Conservation (phyloP, 1,140 invertebrate genomes). For the Scaptomyza montana region DNA sequence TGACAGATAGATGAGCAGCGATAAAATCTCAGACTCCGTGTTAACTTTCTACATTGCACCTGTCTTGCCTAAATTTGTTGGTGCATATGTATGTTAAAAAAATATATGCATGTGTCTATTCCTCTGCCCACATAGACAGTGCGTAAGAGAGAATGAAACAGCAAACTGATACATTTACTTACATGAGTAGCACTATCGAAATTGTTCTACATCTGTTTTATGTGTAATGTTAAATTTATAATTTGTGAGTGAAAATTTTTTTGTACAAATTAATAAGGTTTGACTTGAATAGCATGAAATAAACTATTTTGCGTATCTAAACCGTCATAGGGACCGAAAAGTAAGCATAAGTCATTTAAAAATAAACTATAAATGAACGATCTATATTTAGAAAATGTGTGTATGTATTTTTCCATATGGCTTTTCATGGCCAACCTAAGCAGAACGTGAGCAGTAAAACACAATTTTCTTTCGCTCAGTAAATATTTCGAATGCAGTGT, state of each 20-base stretch:
- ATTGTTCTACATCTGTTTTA: too few relatives aligned
- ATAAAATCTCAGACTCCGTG: not conserved
- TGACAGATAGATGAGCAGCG: not conserved
- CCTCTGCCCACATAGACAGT: too few relatives aligned
- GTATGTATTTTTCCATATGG: conserved; percentile 1
- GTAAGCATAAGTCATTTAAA: conserved; percentile 36
- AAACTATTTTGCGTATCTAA: conserved; percentile 24
- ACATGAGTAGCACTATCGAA: too few relatives aligned
- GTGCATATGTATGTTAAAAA: conserved; percentile 2
- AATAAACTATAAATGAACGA: conserved; percentile 25
- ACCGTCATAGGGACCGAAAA: conserved; percentile 42
- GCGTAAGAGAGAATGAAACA: too few relatives aligned
- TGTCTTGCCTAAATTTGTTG: conserved; percentile 33
- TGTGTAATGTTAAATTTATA: too few relatives aligned
- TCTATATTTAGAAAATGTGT: conserved; percentile 39
- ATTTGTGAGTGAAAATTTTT: too few relatives aligned
- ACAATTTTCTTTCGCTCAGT: conserved; percentile 38
- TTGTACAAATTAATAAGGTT: not conserved
- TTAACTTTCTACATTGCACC: not conserved
- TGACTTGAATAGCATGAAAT: too few relatives aligned
- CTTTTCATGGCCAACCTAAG: conserved; percentile 23
- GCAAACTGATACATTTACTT: too few relatives aligned
- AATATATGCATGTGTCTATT: too few relatives aligned
- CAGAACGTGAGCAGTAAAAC: conserved; percentile 27
- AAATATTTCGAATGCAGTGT: conserved; percentile 52